Conservation (phyloP, 2,113 vertebrate genomes). For the Leptodactylus fuscus region DNA sequence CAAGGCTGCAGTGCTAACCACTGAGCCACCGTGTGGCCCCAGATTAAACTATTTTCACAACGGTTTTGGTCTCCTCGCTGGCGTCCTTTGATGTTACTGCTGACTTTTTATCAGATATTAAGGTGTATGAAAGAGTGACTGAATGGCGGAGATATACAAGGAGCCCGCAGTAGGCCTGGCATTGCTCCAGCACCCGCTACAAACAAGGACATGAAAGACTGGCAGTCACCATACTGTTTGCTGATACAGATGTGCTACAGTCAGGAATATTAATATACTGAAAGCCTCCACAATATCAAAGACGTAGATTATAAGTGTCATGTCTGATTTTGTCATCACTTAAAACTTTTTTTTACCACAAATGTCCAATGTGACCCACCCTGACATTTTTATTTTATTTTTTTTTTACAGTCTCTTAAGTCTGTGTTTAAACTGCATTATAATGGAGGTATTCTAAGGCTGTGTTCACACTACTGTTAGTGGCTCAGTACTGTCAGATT, state of each 20-base stretch:
- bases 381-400: neutral
- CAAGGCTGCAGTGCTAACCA: too few species aligned
- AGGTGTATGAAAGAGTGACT: neutral
- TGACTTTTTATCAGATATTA: neutral
- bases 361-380: neutral
- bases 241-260: neutral
- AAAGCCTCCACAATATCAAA: conserved; percentile 28
- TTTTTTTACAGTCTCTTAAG: too few species aligned
- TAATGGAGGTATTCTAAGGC: too few species aligned
- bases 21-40: too few species aligned
- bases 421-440: too few species aligned
- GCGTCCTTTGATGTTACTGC: neutral
- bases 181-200: neutral
- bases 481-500: too few species aligned
- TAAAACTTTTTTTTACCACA: neutral
- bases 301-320: conserved; percentile 15
- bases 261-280: neutral
- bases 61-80: neutral
- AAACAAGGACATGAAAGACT: neutral
- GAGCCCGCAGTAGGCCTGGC: neutral
- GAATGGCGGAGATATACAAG: neutral
- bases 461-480: too few species aligned
- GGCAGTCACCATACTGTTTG: neutral
- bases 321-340: neutral
- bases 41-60: neutral